phyloP scores from a whole-genome alignment of 2,113 vertebrate species.

The Embiotoca jacksoni region DNA sequence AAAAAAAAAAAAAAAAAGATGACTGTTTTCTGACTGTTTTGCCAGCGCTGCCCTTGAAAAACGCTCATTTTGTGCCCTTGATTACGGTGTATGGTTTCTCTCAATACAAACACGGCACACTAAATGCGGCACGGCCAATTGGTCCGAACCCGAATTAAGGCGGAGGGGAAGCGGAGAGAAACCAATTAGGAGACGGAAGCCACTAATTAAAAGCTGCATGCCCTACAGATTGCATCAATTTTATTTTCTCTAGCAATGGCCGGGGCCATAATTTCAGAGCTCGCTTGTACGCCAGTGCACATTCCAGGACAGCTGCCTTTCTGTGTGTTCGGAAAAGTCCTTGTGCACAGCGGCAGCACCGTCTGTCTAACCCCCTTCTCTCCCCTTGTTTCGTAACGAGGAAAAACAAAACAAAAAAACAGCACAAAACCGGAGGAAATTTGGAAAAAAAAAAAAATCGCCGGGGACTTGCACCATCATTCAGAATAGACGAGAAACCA shows the following conservation, averaged over 20 bases:
- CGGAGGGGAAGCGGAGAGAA: constrained; percentile 67
- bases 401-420: constrained; percentile 49
- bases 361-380: constrained; percentile 34
- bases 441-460: constrained; percentile 42
- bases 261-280: constrained; percentile 78
- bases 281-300: constrained; percentile 60
- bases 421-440: constrained; percentile 47
- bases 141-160: constrained; percentile 71
- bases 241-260: constrained; percentile 81
- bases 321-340: constrained; percentile 61
- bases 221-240: constrained; percentile 84
- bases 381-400: constrained; percentile 54
- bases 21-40: constrained; percentile 37
- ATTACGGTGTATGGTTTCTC: constrained; percentile 81
- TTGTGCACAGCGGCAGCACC: constrained; percentile 71
- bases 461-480: constrained; percentile 40
- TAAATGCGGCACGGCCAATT: constrained; percentile 78
- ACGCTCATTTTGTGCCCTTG: constrained; percentile 66
- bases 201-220: constrained; percentile 86
- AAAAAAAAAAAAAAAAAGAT: constrained; percentile 62
- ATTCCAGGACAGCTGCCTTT: constrained; percentile 74
- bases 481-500: constrained; percentile 70
- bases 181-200: constrained; percentile 85
- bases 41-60: constrained; percentile 44
- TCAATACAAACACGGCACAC: constrained; percentile 81